Evolutionary conservation across 92 coral and sea anemone species (phyloP).

Genomic region (Phenganax subtilis): DNA sequence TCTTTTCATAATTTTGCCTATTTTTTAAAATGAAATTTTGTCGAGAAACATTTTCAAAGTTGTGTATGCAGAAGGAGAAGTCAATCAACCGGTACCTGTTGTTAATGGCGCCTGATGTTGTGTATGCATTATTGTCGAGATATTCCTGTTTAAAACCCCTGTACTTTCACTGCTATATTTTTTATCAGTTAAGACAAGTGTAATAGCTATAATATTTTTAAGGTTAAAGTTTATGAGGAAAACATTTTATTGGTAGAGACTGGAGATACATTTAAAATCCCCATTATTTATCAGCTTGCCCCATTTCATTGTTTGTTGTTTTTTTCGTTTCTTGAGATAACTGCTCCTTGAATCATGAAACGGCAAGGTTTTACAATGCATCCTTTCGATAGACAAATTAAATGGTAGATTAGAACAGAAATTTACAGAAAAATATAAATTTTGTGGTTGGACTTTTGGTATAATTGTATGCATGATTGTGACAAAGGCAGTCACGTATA

Average conservation of each 20-base stretch:
- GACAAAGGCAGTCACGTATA: too few species aligned
- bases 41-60: constrained; percentile 10
- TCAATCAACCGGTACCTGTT: constrained; percentile 26
- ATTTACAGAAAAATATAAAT: too few species aligned
- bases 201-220: background rate
- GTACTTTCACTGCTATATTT: background rate
- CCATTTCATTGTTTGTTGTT: background rate
- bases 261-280: background rate
- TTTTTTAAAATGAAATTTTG: background rate
- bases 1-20: background rate
- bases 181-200: background rate
- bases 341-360: background rate
- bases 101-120: constrained; percentile 14
- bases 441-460: background rate
- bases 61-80: constrained; percentile 2
- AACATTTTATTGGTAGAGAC: background rate
- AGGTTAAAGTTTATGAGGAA: background rate
- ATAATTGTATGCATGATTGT: background rate
- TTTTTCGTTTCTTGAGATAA: background rate
- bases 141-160: background rate
- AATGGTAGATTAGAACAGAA: background rate
- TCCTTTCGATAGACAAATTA: background rate
- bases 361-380: background rate
- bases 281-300: background rate
- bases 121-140: background rate